Conservation (phyloP, 1,140 invertebrate genomes). For the Drosophila nebulosa region DNA sequence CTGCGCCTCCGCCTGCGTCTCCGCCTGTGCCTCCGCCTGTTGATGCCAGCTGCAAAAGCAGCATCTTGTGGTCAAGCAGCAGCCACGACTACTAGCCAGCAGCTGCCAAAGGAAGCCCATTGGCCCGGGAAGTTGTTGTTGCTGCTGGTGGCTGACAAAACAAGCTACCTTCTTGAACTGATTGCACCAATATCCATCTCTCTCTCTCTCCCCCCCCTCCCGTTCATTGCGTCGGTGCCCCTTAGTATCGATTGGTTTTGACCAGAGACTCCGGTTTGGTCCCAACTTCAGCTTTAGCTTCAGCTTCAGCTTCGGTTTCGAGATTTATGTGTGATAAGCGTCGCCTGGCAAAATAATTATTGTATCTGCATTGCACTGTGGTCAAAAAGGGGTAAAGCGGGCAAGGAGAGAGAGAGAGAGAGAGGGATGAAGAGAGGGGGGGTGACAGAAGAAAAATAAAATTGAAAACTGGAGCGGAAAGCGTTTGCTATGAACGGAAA, state of each 20-base stretch:
- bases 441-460: constrained; percentile 27
- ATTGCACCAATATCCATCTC: not conserved
- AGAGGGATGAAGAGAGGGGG: not conserved
- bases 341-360: constrained; percentile 76
- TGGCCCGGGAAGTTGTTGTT: constrained; percentile 63
- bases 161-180: constrained; percentile 40
- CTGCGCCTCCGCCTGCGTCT: not conserved
- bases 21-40: constrained; percentile 34
- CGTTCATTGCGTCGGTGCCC: not conserved
- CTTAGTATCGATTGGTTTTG: constrained; percentile 37
- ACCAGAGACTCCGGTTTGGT: constrained; percentile 31
- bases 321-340: constrained; percentile 79
- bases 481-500: constrained; percentile 60
- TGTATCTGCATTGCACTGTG: constrained; percentile 45
- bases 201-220: too few relatives aligned
- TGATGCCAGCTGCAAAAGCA: constrained; percentile 45
- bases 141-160: constrained; percentile 61
- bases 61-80: constrained; percentile 50
- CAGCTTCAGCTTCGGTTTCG: constrained; percentile 4
- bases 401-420: not conserved
- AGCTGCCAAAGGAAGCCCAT: constrained; percentile 58
- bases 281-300: constrained; percentile 13
- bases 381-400: not conserved
- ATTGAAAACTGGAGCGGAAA: constrained; percentile 78
- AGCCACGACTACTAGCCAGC: constrained; percentile 8